A percentile compares a stretch with the other conserved stretches of the same genome.
Conservation (phyloP, 2,113 vertebrate genomes). For the Microtus pennsylvanicus region DNA sequence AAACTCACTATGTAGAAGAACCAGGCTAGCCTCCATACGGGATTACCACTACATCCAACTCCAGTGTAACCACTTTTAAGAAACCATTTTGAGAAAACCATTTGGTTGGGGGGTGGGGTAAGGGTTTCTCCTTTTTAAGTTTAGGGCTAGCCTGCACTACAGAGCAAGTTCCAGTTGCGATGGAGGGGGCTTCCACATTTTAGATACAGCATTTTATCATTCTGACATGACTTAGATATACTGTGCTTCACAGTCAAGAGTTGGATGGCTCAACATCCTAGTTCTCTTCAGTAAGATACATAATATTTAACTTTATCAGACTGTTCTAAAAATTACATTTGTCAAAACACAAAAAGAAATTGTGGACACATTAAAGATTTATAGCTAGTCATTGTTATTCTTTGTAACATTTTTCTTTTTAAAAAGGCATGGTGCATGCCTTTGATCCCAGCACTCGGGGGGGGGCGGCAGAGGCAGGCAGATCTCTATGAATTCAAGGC, state of each 20-base stretch:
- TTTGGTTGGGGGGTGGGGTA: background rate
- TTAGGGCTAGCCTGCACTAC: no score
- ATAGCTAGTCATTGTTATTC: background rate
- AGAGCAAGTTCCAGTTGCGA: no score
- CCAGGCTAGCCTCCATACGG: background rate
- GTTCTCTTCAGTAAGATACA: background rate
- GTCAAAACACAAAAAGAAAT: slow-evolving; percentile 25
- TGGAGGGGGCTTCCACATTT: no score
- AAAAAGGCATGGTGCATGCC: background rate
- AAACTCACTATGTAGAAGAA: background rate
- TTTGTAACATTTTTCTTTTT: background rate
- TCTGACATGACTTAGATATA: background rate
- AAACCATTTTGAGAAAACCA: no score
- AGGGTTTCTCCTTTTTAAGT: no score
- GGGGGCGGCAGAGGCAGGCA: no score
- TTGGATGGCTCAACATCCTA: background rate
- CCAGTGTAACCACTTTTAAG: no score
- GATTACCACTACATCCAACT: no score
- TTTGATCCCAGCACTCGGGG: no score
- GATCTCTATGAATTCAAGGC: no score
- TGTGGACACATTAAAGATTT: background rate
- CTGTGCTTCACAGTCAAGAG: background rate
- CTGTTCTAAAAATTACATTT: slow-evolving; percentile 19
- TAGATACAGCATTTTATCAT: background rate
- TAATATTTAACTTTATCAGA: slow-evolving; percentile 21